Base-by-base conservation (phyloP, 2,888 invertebrate species). In the Shargacucullia verbasci region DNA sequence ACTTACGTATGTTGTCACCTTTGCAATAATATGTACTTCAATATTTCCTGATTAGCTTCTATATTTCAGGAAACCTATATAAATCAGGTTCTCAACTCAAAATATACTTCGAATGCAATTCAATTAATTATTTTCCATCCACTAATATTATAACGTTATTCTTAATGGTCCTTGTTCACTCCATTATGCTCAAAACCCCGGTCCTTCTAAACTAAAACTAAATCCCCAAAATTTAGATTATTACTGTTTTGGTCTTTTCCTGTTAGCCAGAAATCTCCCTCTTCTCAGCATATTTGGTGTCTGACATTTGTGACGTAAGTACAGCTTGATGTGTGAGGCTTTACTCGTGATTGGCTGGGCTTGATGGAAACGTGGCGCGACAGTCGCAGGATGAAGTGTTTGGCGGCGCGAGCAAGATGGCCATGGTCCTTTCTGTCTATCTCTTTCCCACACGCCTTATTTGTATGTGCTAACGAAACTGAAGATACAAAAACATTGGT, bases 361-460 rank as follows among this genome's bases (percentile, higher is more conserved):
- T 77, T 76, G 60, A 39, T 70, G 64, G 69, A 54, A 56, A 59
- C 57, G 55, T 73, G 76, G 83, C 81, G 71, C 63, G 53, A 69
- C 84, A 85, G 87, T 88, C 87, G 86, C 82, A 83, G 80, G 82
- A 83, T 80, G 77, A 76, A 73, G 76, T 77, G 78, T 82, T 80
- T 82, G 85, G 90, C 87, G 90, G 90, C 85, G 89, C 85, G 90
- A 92, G 93, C 93, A 94, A 93, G 92, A 90, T 94, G 92, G 93
- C 92, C 92, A 86, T 86, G 88, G 87, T 88, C 88, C 84, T 87
- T 64, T 81, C 80, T 85, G 82, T 83, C 82, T 87, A 79, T 85
- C 83, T 86, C 72, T 88, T 77, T 87, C 73, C 86, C 78, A 86
- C 84, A 80, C 76, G 81, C 83, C 86, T 86, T 83, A 62, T 84